Conservation (phyloP, 2,888 invertebrate species). For the Lycophotia porphyrea region DNA sequence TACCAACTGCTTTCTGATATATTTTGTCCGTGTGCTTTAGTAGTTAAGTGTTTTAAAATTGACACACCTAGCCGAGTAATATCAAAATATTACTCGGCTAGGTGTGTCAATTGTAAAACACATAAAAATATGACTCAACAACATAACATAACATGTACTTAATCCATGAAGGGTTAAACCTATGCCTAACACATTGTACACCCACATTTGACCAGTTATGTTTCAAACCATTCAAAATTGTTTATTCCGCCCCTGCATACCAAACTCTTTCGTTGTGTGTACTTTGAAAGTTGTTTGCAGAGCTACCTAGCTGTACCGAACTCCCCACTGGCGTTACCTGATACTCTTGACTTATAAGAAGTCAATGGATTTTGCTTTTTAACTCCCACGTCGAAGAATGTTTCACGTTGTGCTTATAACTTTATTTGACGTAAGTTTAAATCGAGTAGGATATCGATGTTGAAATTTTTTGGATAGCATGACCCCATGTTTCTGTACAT, state of each 20-base stretch:
- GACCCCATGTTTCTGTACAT: conserved; percentile 47
- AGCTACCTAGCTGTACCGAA: conserved; percentile 41
- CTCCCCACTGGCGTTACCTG: conserved; percentile 53
- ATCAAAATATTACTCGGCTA: not conserved
- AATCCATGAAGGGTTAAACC: not conserved
- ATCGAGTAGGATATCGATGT: conserved; percentile 43
- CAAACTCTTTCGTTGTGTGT: not conserved
- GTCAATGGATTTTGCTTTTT: conserved; percentile 65
- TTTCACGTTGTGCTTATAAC: conserved; percentile 50
- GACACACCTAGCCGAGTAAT: no score
- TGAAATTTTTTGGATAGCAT: conserved; percentile 48
- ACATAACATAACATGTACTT: not conserved
- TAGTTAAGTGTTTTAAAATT: not conserved
- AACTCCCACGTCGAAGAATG: conserved; percentile 54
- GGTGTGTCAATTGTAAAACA: not conserved
- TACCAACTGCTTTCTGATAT: not conserved
- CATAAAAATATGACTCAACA: not conserved
- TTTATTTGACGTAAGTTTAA: conserved; percentile 41
- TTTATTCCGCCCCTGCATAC: not conserved
- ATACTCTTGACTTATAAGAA: conserved; percentile 59
- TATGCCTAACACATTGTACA: no score
- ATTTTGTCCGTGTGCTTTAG: not conserved
- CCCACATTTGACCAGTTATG: not conserved
- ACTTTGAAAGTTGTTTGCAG: conserved; percentile 54
- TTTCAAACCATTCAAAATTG: not conserved